phyloP scores from a whole-genome alignment of 2,797 vertebrate genomes.

The Podargus strigoides region DNA sequence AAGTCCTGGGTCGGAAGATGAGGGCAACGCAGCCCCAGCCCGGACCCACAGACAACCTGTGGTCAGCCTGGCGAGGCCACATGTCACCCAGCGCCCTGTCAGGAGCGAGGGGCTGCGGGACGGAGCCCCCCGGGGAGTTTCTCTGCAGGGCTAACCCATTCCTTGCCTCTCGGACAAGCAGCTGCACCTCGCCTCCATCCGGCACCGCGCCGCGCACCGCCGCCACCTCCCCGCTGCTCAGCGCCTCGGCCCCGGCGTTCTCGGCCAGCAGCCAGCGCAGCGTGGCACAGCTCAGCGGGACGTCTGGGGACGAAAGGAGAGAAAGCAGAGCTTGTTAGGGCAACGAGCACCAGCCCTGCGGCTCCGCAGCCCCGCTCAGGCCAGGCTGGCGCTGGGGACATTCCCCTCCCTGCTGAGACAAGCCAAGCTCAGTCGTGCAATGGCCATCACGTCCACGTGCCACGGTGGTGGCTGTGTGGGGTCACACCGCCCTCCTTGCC shows the following conservation, averaged over 20 bases:
- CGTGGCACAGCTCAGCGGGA: constrained; percentile 64
- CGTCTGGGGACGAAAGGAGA: constrained; percentile 19
- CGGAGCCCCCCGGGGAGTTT: not conserved
- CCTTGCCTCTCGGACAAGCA: constrained; percentile 77
- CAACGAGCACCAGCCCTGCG: rapidly evolving
- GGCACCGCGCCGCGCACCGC: constrained; percentile 73
- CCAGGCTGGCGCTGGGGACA: rapidly evolving
- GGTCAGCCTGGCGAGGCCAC: rapidly evolving
- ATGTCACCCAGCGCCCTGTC: not conserved
- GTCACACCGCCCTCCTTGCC: not conserved
- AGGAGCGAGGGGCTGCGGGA: not conserved
- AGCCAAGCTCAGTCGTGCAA: rapidly evolving
- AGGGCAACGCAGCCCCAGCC: not conserved
- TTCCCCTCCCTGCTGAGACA: rapidly evolving
- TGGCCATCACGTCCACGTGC: rapidly evolving
- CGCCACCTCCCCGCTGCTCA: constrained; percentile 30
- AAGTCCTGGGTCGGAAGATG: not conserved
- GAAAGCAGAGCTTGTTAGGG: not conserved
- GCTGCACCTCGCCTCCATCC: constrained; percentile 70
- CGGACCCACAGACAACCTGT: not conserved
- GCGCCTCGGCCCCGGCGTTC: constrained; percentile 43
- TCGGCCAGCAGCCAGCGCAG: constrained; percentile 83
- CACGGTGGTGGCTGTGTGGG: not conserved
- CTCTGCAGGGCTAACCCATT: not conserved
- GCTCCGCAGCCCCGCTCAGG: not conserved